A percentile compares a stretch with the other conserved stretches of the same genome.
phyloP scores from a whole-genome alignment of 2,113 vertebrate species.

The Telmatochromis sp. region DNA sequence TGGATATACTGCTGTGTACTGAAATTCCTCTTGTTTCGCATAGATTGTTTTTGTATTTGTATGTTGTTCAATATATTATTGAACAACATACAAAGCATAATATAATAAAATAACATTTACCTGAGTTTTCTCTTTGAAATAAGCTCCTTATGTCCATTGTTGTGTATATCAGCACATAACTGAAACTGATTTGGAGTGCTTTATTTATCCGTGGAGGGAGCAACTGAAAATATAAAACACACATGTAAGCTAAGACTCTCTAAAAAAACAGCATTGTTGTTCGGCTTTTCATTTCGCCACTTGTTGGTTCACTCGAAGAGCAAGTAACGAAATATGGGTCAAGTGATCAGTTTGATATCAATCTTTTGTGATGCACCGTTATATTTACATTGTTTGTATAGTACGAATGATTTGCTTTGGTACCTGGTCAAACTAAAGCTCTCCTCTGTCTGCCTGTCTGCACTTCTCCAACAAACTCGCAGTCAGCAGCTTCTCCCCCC shows the following conservation, averaged over 20 bases:
- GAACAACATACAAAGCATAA: background rate
- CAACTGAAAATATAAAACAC: too few species aligned
- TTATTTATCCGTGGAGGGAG: too few species aligned
- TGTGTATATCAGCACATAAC: too few species aligned
- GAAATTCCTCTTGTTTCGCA: background rate
- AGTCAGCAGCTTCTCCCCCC: background rate
- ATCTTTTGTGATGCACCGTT: background rate
- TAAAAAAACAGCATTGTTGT: background rate
- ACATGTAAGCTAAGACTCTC: too few species aligned
- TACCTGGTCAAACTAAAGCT: background rate
- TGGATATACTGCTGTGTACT: background rate
- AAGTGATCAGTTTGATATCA: background rate
- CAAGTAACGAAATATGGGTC: background rate
- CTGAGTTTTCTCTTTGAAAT: too few species aligned
- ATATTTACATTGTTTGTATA: background rate
- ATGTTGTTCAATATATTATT: background rate
- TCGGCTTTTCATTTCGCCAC: background rate
- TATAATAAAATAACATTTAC: background rate
- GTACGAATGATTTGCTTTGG: background rate
- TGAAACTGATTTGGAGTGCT: too few species aligned
- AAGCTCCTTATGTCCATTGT: too few species aligned
- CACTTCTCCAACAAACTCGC: background rate
- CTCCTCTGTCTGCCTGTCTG: background rate
- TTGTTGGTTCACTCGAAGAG: background rate
- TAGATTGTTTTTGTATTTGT: background rate